Conservation (phyloP, 1,140 invertebrate species). For the Cydia splendana region DNA sequence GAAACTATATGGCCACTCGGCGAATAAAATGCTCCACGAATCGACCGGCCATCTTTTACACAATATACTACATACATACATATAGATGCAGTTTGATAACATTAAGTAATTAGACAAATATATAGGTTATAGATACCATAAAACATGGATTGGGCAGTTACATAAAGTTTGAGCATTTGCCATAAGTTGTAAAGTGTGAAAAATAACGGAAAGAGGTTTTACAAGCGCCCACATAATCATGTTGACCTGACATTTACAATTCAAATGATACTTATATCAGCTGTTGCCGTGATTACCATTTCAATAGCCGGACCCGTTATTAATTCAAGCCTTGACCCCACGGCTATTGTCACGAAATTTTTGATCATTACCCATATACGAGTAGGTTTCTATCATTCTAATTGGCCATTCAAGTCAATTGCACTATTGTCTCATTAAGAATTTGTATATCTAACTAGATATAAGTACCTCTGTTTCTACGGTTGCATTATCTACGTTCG, state of each 20-base stretch:
- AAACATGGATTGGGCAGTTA: too few relatives aligned
- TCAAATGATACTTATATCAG: constrained; percentile 21
- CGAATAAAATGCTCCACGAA: neutral
- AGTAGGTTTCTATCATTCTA: neutral
- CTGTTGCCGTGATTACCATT: constrained; percentile 10
- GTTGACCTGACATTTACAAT: constrained; percentile 23
- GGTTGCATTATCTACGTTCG: neutral
- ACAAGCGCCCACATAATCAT: neutral
- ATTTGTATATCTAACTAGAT: neutral
- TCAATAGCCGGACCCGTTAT: neutral
- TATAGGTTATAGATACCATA: too few relatives aligned
- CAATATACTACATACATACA: neutral
- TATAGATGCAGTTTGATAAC: too few relatives aligned
- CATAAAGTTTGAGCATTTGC: too few relatives aligned
- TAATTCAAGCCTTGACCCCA: constrained; percentile 12
- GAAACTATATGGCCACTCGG: constrained; percentile 14
- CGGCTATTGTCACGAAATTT: constrained; percentile 42
- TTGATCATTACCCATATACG: constrained; percentile 45
- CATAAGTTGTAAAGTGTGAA: neutral
- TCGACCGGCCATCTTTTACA: neutral
- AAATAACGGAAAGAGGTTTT: constrained; percentile 4
- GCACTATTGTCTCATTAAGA: neutral
- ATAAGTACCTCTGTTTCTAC: neutral
- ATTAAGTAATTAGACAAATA: too few relatives aligned
- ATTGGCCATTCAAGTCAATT: constrained; percentile 17